These are phyloP conservation scores for Synergus umbraculus DNA, from an alignment of 2,888 invertebrate species.

Conservation along the genomic window DNA sequence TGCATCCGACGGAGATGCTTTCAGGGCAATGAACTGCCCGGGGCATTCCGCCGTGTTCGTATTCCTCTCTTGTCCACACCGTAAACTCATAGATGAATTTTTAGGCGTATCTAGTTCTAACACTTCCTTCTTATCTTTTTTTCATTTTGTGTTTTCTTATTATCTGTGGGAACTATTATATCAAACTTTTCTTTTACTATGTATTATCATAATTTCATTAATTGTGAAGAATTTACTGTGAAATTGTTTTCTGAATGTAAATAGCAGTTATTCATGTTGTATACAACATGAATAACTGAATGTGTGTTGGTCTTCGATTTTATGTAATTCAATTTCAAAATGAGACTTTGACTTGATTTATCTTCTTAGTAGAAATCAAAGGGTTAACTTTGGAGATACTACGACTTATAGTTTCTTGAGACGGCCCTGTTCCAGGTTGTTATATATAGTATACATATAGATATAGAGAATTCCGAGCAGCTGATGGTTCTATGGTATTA, in stretches of 20 bases:
- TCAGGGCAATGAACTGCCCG: conserved; percentile 69
- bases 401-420: neutral
- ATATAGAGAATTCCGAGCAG: conserved; percentile 62
- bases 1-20: conserved; percentile 35
- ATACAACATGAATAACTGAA: too few relatives aligned
- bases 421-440: neutral
- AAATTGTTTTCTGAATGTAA: too few relatives aligned
- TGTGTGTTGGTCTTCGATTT: neutral
- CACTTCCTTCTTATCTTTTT: neutral
- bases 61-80: conserved; percentile 38
- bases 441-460: conserved; percentile 54
- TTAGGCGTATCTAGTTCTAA: conserved; percentile 55
- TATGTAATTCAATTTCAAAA: neutral
- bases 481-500: conserved; percentile 1
- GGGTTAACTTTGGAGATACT: neutral
- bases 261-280: neutral
- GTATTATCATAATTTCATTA: too few relatives aligned
- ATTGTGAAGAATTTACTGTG: too few relatives aligned
- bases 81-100: conserved; percentile 63
- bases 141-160: neutral
- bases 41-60: conserved; percentile 64
- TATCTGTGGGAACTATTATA: neutral
- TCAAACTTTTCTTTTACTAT: neutral
- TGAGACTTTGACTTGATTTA: neutral
- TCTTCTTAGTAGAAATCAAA: neutral